These are phyloP conservation scores for Kryphioiulus occultus DNA, from an alignment of 2,888 invertebrate genomes.

Conservation along the genomic window DNA sequence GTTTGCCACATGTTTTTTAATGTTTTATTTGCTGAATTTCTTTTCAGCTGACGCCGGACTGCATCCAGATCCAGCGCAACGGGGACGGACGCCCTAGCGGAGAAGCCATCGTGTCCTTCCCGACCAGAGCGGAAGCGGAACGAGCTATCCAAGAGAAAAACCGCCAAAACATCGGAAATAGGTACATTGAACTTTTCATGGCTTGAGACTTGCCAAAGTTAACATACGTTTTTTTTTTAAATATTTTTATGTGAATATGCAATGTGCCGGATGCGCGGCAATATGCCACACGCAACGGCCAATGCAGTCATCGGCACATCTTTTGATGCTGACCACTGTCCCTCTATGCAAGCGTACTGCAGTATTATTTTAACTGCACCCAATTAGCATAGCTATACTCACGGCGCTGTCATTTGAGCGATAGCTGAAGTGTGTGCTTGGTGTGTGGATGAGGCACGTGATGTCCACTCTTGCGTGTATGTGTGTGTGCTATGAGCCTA, in stretches of 20 bases:
- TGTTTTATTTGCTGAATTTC: background rate
- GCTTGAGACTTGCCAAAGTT: constrained; percentile 54
- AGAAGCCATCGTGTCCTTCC: constrained; percentile 64
- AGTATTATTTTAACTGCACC: constrained; percentile 29
- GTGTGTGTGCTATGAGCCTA: background rate
- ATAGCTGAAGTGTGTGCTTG: background rate
- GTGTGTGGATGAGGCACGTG: background rate
- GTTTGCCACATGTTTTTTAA: background rate
- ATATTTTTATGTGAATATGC: constrained; percentile 27
- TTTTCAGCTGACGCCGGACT: constrained; percentile 63
- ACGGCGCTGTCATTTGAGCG: background rate
- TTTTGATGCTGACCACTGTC: background rate
- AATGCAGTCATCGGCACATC: background rate
- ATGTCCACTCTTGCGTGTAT: background rate
- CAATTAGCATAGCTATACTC: constrained; percentile 2
- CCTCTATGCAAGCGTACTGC: constrained; percentile 26
- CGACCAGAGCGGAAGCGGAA: constrained; percentile 64
- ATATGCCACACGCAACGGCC: background rate
- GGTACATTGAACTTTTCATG: constrained; percentile 65
- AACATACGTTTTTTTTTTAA: constrained; percentile 1
- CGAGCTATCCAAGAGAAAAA: constrained; percentile 64
- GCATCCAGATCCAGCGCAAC: constrained; percentile 63
- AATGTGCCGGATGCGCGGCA: background rate
- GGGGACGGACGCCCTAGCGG: constrained; percentile 64
- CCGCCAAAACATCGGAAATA: constrained; percentile 63